Evolutionary conservation across 30 jellyfish, hydroid and myxozoan species (phyloP), one percentile per base, ranked within the genome.

Genomic region (Haliclystus octoradiatus): DNA sequence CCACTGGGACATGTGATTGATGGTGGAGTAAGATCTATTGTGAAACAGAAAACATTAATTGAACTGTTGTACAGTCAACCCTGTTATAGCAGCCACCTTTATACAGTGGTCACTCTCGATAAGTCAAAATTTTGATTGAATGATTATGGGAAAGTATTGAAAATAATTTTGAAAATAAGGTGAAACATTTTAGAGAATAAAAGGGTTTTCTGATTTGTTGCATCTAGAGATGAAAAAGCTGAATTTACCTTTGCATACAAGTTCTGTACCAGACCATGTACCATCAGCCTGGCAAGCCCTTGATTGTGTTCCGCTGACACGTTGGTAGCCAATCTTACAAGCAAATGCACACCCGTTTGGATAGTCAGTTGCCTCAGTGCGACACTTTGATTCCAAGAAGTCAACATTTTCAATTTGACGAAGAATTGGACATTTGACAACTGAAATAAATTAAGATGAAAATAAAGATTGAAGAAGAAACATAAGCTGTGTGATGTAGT

Each of bases 221-320:
- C n/a, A 47, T 47, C 15, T n/a, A 47, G n/a, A 47, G n/a, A 9
- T 47, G 13, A 47, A 13, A 47, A 47, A 9, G 60, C 60, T 47
- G n/a, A n/a, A 47, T 47, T 19, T 40, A 89, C 98, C 98, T 89
- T 69, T 65, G 50, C 98, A 89, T 33, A 77, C 85, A 34, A 89
- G 72, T 60, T 89, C 98, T 31, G 50, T 52, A 28, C 98, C 98
- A 52, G 93, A 82, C 98, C 98, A 89, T 5, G 98, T 81, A 2
- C 98, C 98, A 72, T 89, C 98, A 29, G 88, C 92, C 66, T 30
- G 84, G 67, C 98, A 89, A 33, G 66, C 75, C 61, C 98, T 70
- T 57, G 73, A 76, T 35, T 64, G 92, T 30, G 63, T 73, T 28
- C 95, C 95, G 19, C 79, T 25, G 3, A 53, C 63, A 26, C 62